These are phyloP conservation scores for Apamea crenata DNA, from an alignment of 2,888 invertebrate species.

Conservation along the genomic window DNA sequence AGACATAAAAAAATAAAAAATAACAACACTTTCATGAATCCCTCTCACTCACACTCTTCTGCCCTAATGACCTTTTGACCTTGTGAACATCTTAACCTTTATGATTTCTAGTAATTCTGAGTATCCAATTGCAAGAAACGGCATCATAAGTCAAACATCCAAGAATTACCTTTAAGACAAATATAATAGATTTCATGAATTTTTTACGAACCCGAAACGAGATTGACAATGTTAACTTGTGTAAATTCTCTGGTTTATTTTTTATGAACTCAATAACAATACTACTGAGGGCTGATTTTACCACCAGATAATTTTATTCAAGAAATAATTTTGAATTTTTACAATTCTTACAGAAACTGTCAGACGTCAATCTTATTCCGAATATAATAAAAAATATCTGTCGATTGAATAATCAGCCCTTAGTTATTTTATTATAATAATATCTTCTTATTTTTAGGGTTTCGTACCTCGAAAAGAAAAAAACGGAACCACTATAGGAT, in stretches of 20 bases:
- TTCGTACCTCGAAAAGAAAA: too few relatives aligned
- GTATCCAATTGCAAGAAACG: slow-evolving; percentile 1
- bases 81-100: neutral
- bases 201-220: slow-evolving; percentile 1
- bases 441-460: too few relatives aligned
- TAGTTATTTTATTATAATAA: too few relatives aligned
- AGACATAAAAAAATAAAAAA: neutral
- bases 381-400: too few relatives aligned
- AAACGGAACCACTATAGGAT: too few relatives aligned
- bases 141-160: slow-evolving; percentile 14
- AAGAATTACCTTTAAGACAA: neutral
- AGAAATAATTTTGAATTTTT: too few relatives aligned
- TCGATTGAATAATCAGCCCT: too few relatives aligned
- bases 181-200: slow-evolving; percentile 26
- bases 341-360: too few relatives aligned
- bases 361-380: too few relatives aligned
- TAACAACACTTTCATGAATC: neutral
- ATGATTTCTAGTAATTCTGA: slow-evolving; percentile 12
- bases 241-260: neutral
- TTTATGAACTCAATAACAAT: neutral
- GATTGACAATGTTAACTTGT: neutral
- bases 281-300: too few relatives aligned
- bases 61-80: neutral
- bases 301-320: too few relatives aligned
- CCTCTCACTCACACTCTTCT: neutral